phyloP scores from a whole-genome alignment of 2,113 vertebrate species.

The Fregetta grallaria region DNA sequence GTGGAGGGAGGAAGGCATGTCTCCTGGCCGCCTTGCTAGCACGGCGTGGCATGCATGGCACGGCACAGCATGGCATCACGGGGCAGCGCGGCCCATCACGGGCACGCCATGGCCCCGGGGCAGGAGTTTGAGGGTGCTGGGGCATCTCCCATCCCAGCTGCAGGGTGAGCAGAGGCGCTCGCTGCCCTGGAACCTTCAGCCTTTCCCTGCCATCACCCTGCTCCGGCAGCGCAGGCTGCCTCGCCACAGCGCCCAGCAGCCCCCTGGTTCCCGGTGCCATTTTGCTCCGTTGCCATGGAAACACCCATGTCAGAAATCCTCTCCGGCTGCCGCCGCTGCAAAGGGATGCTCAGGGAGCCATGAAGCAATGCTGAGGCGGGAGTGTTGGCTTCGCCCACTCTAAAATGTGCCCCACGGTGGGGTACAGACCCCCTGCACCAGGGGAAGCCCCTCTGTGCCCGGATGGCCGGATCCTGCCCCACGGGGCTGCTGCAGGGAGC shows the following conservation, averaged over 20 bases:
- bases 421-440: not conserved
- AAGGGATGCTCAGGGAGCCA: not conserved
- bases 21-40: not conserved
- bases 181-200: not conserved
- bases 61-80: accelerated
- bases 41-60: accelerated
- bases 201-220: not conserved
- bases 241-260: not conserved
- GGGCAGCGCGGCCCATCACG: not conserved
- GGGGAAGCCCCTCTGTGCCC: not conserved
- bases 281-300: slow-evolving; percentile 24
- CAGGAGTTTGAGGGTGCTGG: accelerated
- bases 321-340: not conserved
- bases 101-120: accelerated
- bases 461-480: not conserved
- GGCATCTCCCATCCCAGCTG: not conserved
- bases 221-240: not conserved
- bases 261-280: not conserved
- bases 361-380: accelerated
- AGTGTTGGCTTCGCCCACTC: accelerated
- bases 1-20: not conserved
- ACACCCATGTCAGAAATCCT: not conserved
- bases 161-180: accelerated
- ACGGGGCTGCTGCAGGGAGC: accelerated
- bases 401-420: accelerated